A percentile compares a stretch with the other conserved stretches of the same genome.
phyloP scores from a whole-genome alignment of 2,797 vertebrate species.

The Sebastes melanostomus region DNA sequence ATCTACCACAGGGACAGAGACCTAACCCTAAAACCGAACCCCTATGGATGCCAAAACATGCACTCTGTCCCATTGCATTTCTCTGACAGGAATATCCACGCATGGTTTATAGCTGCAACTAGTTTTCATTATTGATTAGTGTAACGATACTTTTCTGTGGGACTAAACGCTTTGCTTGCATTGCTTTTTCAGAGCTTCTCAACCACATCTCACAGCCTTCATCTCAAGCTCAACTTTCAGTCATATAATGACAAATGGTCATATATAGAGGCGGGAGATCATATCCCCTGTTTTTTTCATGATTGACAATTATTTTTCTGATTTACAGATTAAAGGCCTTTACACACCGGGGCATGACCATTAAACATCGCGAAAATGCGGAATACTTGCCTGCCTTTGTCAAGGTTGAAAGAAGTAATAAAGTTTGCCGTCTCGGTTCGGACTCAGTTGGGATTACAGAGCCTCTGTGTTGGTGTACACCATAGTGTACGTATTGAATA shows the following conservation, averaged over 20 bases:
- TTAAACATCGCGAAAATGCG: too few species aligned
- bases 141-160: neutral
- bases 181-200: neutral
- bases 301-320: neutral
- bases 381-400: too few species aligned
- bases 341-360: too few species aligned
- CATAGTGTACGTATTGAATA: too few species aligned
- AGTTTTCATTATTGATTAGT: neutral
- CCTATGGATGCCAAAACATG: slow-evolving; percentile 22
- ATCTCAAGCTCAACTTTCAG: neutral
- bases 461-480: too few species aligned
- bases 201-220: neutral
- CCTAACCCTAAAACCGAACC: too few species aligned
- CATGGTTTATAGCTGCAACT: neutral
- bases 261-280: neutral
- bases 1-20: neutral
- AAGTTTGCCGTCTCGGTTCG: too few species aligned
- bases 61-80: neutral
- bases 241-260: neutral
- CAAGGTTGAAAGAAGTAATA: too few species aligned
- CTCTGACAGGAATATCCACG: neutral
- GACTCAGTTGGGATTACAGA: too few species aligned
- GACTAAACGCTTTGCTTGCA: neutral
- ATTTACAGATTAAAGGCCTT: neutral
- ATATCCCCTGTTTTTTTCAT: neutral